Evolutionary conservation across 2,888 invertebrate genomes (phyloP), one percentile per base, ranked within the genome.

Genomic region (Ophioninae sp.): DNA sequence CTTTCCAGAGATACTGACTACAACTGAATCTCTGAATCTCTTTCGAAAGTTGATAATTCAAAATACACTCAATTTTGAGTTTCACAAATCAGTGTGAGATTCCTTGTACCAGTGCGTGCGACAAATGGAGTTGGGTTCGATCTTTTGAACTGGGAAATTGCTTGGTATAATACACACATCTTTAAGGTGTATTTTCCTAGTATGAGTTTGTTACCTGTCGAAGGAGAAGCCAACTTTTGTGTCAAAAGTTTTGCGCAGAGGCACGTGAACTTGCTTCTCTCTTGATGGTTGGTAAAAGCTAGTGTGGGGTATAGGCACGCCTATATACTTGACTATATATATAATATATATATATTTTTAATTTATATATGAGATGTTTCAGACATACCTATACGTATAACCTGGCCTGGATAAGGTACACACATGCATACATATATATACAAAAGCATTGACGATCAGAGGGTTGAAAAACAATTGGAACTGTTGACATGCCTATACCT

Each of bases 391-490:
- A 10, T 37, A 10, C 7, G 56, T 59, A 39, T 62, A 37, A 37
- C 39, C 65, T 82, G 79, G 44, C 64, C 70, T 61, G 59, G 44
- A 81, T 76, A 79, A 21, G 64, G 20, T 50, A 44, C 61, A 59
- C 23, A 20, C 73, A 67, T 56, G 7, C 10, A 73, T 56, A 44
- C 7, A 44, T 10, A 50, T 13, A 50, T 50, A 50, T 50, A 17
- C 5, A 13, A 70, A 70, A 30, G 61, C 30, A 64, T 70, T 56
- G 78, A 74, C 20, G 62, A 78, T 74, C 78, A 59, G 44, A 64
- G 64, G 69, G 69, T 75, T 77, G 61, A 64, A 64, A 82, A 82
- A 82, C 82, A 82, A 79, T 79, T 70, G 82, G 50, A 82, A 82
- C 74, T 65, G 79, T 73, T 73, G 74, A 79, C 79, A 59, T 79